Conservation (phyloP, 2,888 invertebrate species). For the Cataglyphis albicans region DNA sequence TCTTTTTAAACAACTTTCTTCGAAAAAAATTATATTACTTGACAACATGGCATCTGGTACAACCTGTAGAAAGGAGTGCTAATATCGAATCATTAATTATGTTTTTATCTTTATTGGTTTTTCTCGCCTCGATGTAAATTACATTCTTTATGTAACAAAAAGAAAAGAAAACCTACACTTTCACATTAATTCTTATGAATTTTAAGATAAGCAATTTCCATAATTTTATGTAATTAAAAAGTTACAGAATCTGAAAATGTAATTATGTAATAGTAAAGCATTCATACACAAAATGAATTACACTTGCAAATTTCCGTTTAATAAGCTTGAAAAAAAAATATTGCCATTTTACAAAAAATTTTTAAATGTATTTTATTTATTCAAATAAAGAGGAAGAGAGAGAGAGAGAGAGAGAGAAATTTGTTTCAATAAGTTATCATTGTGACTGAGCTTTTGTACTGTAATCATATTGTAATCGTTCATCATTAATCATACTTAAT, state of each 20-base stretch:
- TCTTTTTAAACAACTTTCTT: conserved; percentile 35
- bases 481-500: conserved; percentile 35
- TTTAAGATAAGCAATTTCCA: not conserved
- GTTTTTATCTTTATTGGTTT: conserved; percentile 35
- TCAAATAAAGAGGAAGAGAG: not conserved
- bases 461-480: conserved; percentile 12
- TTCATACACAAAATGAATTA: not conserved
- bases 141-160: not conserved
- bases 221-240: not conserved
- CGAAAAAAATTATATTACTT: conserved; percentile 41
- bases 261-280: not conserved
- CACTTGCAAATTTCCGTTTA: not conserved
- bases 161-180: not conserved
- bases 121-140: conserved; percentile 36
- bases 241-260: not conserved
- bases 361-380: conserved; percentile 1
- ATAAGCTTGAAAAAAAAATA: not conserved
- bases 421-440: not conserved
- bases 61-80: conserved; percentile 35
- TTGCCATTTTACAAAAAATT: not conserved
- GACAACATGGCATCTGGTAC: conserved; percentile 9
- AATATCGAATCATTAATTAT: conserved; percentile 41
- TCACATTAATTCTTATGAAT: not conserved
- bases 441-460: not conserved
- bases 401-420: not conserved